These are phyloP conservation scores for Mastacembelus armatus DNA, from an alignment of 2,797 vertebrate genomes.

Conservation along the genomic window DNA sequence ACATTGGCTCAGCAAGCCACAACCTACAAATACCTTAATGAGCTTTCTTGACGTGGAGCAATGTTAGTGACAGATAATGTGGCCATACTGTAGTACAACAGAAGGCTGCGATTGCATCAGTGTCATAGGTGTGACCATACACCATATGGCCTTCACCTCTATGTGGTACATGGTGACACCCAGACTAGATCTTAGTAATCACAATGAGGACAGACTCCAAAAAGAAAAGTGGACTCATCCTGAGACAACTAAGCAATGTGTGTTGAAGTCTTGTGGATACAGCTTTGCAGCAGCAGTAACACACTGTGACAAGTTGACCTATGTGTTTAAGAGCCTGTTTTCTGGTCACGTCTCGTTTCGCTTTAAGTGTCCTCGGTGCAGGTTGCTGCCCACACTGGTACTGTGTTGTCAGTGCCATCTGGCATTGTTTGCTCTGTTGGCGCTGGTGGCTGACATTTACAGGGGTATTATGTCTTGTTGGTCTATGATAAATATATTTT, in stretches of 20 bases:
- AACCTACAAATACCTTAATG: slow-evolving; percentile 1
- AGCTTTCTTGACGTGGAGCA: slow-evolving; percentile 1
- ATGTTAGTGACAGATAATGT: slow-evolving; percentile 5
- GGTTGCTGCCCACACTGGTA: slow-evolving; percentile 32
- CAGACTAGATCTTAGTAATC: slow-evolving; percentile 13
- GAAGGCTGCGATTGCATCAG: slow-evolving; percentile 4
- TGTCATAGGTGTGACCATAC: neutral
- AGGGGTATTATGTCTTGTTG: slow-evolving; percentile 36
- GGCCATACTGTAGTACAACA: neutral
- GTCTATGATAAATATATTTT: slow-evolving; percentile 4
- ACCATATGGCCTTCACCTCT: slow-evolving; percentile 31
- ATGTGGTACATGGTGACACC: slow-evolving; percentile 35
- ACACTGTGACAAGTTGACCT: slow-evolving; percentile 67
- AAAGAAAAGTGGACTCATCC: slow-evolving; percentile 25
- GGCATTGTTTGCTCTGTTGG: slow-evolving; percentile 44
- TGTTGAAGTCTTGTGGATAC: slow-evolving; percentile 38
- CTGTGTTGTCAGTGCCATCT: slow-evolving; percentile 64
- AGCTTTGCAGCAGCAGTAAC: slow-evolving; percentile 52
- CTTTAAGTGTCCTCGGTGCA: slow-evolving; percentile 54
- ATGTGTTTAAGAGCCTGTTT: slow-evolving; percentile 66
- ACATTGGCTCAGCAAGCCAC: slow-evolving; percentile 21
- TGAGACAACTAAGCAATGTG: slow-evolving; percentile 46
- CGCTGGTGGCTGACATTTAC: slow-evolving; percentile 28
- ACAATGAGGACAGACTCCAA: slow-evolving; percentile 20
- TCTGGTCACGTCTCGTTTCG: slow-evolving; percentile 63